These are phyloP conservation scores for Sisor rabdophorus DNA, from an alignment of 2,113 vertebrate genomes.

Conservation along the genomic window DNA sequence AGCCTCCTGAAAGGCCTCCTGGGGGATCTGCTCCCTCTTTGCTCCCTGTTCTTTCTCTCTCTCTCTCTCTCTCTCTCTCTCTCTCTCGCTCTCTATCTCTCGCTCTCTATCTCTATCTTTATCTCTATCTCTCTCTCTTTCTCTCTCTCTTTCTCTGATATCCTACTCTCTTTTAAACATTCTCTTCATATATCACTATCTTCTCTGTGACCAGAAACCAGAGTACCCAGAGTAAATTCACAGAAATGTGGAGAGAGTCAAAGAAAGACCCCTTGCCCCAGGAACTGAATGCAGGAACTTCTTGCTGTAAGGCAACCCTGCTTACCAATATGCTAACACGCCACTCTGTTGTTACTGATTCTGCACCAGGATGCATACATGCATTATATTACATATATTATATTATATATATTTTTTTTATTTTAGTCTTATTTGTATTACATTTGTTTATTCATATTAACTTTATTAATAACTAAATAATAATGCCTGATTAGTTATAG, in stretches of 20 bases:
- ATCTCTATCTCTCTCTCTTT: conserved; percentile 5
- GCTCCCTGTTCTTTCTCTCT: neutral
- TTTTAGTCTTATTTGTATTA: neutral
- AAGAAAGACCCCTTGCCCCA: no score
- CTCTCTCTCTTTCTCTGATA: neutral
- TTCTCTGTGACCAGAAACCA: no score
- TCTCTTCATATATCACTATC: neutral
- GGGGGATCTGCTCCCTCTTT: conserved; percentile 31
- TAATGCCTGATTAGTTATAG: neutral
- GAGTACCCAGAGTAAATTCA: no score
- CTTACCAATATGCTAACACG: no score
- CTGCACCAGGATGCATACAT: neutral
- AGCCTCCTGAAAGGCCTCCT: conserved; percentile 49
- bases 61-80: conserved; percentile 9
- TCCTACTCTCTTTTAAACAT: neutral
- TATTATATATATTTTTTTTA: neutral
- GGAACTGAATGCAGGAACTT: no score
- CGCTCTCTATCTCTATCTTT: neutral
- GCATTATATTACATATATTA: neutral
- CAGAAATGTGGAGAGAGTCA: no score
- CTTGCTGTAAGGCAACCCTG: no score
- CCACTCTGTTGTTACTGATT: neutral
- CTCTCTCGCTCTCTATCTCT: conserved; percentile 3
- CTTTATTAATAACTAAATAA: neutral
- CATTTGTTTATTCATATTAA: neutral